A percentile compares a stretch with the other conserved stretches of the same genome.
These are phyloP conservation scores for Pocota personata DNA, from an alignment of 2,888 invertebrate species.

Conservation along the genomic window DNA sequence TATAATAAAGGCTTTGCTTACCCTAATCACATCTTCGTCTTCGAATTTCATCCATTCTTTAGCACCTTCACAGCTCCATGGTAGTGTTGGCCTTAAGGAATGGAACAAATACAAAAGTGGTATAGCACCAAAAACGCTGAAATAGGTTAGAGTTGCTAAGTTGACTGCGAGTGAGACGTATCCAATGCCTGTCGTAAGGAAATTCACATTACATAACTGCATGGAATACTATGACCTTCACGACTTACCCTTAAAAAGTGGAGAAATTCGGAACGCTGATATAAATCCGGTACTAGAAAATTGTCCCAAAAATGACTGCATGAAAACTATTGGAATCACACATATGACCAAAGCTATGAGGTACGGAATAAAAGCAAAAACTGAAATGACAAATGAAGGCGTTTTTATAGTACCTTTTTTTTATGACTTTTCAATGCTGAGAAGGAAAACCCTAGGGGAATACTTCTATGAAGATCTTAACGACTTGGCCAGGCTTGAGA, in stretches of 20 bases:
- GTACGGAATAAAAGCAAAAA: constrained; percentile 76
- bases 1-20: too few relatives aligned
- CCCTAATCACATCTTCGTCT: constrained; percentile 1
- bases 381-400: constrained; percentile 63
- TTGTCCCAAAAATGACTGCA: constrained; percentile 95
- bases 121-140: constrained; percentile 80
- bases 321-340: constrained; percentile 92
- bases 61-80: constrained; percentile 90
- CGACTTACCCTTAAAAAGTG: constrained; percentile 28
- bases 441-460: too few relatives aligned
- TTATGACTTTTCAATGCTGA: too few relatives aligned
- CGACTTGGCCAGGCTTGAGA: too few relatives aligned
- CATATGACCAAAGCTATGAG: constrained; percentile 89
- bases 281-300: constrained; percentile 92
- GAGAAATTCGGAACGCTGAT: constrained; percentile 88
- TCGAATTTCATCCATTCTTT: constrained; percentile 57
- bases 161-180: constrained; percentile 91
- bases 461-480: too few relatives aligned
- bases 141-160: constrained; percentile 90
- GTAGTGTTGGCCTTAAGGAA: constrained; percentile 86
- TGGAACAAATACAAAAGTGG: constrained; percentile 89
- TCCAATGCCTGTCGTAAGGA: constrained; percentile 88
- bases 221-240: not conserved
- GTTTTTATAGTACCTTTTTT: not conserved
- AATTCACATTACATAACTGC: not conserved